A percentile compares a stretch with the other conserved stretches of the same genome.
Evolutionary conservation across 1,140 invertebrate genomes (phyloP).

Genomic region (Ceratosolen solmsi): DNA sequence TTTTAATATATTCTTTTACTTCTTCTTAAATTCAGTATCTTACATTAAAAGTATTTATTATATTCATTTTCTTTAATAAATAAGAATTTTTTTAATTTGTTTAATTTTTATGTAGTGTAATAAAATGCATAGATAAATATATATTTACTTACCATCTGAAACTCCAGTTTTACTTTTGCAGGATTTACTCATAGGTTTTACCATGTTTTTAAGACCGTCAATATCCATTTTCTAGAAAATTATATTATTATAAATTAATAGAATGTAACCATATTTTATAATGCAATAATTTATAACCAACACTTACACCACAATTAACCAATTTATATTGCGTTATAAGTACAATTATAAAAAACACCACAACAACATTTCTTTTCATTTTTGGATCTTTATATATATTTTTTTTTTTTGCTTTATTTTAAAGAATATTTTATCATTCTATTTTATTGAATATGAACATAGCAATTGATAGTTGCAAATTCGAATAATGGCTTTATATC

Average conservation of each 20-base stretch:
- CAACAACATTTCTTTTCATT: background rate
- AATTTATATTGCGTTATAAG: background rate
- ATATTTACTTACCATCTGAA: slow-evolving; percentile 21
- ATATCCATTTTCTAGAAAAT: slow-evolving; percentile 31
- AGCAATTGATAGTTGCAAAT: background rate
- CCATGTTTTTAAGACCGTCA: background rate
- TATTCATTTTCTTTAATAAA: too few relatives aligned
- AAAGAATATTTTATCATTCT: background rate
- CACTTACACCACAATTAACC: slow-evolving; percentile 7
- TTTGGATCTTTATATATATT: background rate
- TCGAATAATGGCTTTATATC: slow-evolving; percentile 17
- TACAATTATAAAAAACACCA: background rate
- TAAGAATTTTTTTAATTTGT: too few relatives aligned
- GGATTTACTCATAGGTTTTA: slow-evolving; percentile 30
- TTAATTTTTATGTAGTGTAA: too few relatives aligned
- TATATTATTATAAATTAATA: background rate
- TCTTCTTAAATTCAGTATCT: too few relatives aligned
- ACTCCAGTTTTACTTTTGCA: slow-evolving; percentile 34
- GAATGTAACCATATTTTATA: background rate
- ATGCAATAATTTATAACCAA: background rate
- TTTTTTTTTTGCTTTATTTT: background rate
- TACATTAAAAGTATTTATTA: too few relatives aligned
- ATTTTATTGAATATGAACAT: background rate
- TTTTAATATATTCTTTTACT: too few relatives aligned
- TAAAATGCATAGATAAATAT: too few relatives aligned